Base-by-base conservation (phyloP, 1,140 invertebrate species). In the Drosophila grimshawi region DNA sequence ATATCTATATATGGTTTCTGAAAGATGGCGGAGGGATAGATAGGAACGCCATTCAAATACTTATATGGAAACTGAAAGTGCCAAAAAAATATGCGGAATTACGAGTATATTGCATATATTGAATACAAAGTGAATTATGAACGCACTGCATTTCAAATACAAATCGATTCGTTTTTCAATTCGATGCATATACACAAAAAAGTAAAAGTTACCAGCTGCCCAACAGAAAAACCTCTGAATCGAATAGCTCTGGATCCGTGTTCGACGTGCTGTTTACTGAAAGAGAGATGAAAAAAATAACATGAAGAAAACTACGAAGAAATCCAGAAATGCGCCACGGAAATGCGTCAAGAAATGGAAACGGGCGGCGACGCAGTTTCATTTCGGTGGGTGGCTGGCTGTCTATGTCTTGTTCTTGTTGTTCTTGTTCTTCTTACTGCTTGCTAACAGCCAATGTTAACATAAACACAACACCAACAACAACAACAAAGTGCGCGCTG, bases 391-490 rank as follows among this genome's bases (percentile, higher is more conserved):
- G 61, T 80, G 77, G 76, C 43, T 69, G 46, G 41, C 46, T 60
- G 35, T 30, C 48, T 55, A 11, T 35, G n/a, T 2, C 8, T 35
- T 71, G 19, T 56, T 30, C 27, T 29, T 71, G 19, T 56, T 30
- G n/a, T 19, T 11, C 32, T 46, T 57, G 30, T 48, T 43, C 27
- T 11, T 52, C 53, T 37, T 49, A 35, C 59, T 67, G 19, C 68
- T 53, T 19, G 53, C 73, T 63, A 55, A 61, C 81, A 86, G 71
- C 88, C 83, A 88, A 88, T 88, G 83, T 88, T 89, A 88, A 68
- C 76, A 63, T 82, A 88, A 86, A 86, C 83, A 88, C 37, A 65
- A 52, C 80, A 66, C 32, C 43, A 73, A 33, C 30, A 53, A 43
- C n/a, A 27, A 39, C 70, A 53, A 32, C 39, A 43, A 19, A 19